Evolutionary conservation across 2,888 invertebrate genomes (phyloP).

Genomic region (Tortricodes alternella): DNA sequence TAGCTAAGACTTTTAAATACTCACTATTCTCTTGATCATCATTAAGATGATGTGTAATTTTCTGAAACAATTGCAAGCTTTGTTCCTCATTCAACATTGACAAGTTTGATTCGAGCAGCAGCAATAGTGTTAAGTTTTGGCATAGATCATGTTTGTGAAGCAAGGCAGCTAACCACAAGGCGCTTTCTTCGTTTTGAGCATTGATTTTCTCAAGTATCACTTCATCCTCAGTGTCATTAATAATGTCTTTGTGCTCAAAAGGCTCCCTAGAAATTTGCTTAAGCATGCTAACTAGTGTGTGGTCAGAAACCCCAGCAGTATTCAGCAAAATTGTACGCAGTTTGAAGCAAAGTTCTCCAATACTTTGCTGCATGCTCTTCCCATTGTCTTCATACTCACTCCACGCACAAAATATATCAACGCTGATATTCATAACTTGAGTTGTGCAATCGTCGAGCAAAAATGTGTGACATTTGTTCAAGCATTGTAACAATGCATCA

Average conservation of each 20-base stretch:
- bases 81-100: slow-evolving; percentile 50
- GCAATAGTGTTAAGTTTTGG: slow-evolving; percentile 48
- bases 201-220: slow-evolving; percentile 56
- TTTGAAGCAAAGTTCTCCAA: slow-evolving; percentile 65
- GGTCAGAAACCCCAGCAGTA: slow-evolving; percentile 49
- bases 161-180: slow-evolving; percentile 61
- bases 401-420: slow-evolving; percentile 75
- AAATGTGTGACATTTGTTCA: slow-evolving; percentile 52
- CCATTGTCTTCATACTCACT: slow-evolving; percentile 66
- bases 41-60: slow-evolving; percentile 43
- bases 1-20: slow-evolving; percentile 43
- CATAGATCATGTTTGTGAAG: slow-evolving; percentile 56
- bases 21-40: slow-evolving; percentile 43
- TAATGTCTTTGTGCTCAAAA: slow-evolving; percentile 53
- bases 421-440: slow-evolving; percentile 66
- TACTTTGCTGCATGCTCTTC: slow-evolving; percentile 61
- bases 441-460: slow-evolving; percentile 60
- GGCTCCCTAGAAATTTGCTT: slow-evolving; percentile 65
- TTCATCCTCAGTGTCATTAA: slow-evolving; percentile 50
- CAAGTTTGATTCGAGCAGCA: slow-evolving; percentile 49
- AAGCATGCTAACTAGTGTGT: slow-evolving; percentile 62
- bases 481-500: slow-evolving; percentile 47
- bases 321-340: slow-evolving; percentile 47
- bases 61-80: slow-evolving; percentile 49
- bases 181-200: slow-evolving; percentile 47